Conservation (phyloP, 1,140 invertebrate species). For the Penaeus indicus region DNA sequence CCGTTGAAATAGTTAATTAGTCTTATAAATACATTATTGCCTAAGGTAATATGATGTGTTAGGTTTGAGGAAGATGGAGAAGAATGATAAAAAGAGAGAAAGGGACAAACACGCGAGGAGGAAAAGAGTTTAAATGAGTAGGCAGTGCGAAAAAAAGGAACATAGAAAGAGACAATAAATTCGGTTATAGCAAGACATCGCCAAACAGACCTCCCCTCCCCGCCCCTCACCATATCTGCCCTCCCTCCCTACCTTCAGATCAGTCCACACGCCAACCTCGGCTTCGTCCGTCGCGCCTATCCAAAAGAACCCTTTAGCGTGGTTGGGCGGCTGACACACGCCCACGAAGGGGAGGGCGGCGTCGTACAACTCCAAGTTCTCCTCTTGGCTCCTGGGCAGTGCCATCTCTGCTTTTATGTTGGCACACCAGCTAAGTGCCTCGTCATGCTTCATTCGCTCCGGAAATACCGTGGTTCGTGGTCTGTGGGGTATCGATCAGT, state of each 20-base stretch:
- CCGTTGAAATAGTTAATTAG: too few species aligned
- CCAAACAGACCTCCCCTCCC: background rate
- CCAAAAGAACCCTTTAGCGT: slow-evolving; percentile 47
- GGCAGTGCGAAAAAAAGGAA: too few species aligned
- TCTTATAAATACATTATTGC: too few species aligned
- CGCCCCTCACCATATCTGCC: background rate
- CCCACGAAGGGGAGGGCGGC: slow-evolving; percentile 25
- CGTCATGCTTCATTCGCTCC: background rate
- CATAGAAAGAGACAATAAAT: too few species aligned
- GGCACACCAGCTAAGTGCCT: background rate
- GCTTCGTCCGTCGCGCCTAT: slow-evolving; percentile 30
- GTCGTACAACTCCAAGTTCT: slow-evolving; percentile 23
- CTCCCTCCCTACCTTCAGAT: background rate
- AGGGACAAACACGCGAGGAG: too few species aligned
- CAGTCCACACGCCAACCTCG: slow-evolving; percentile 30
- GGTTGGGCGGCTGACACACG: slow-evolving; percentile 44
- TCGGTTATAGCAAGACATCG: too few species aligned
- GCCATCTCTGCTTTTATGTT: slow-evolving; percentile 26
- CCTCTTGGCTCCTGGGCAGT: slow-evolving; percentile 13
- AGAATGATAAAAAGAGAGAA: too few species aligned
- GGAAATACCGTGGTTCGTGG: slow-evolving; percentile 21
- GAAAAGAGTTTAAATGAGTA: too few species aligned
- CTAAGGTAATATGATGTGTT: too few species aligned
- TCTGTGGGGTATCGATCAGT: background rate
- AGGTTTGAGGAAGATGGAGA: too few species aligned